phyloP scores from a whole-genome alignment of 1,140 invertebrate genomes.

The Panagrolaimus sp. region DNA sequence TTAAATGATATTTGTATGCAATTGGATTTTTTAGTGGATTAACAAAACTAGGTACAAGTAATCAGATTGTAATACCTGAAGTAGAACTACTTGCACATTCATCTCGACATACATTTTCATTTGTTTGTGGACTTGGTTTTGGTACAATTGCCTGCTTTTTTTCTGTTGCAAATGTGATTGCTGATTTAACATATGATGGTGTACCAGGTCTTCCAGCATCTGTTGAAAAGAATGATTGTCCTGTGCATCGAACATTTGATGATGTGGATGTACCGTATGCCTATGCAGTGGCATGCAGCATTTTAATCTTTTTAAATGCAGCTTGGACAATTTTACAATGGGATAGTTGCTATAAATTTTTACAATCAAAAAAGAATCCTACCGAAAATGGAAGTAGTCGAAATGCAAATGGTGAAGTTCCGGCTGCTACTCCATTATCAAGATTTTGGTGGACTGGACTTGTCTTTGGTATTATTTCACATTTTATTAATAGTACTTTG shows the following conservation, averaged over 20 bases:
- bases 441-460: constrained; percentile 3
- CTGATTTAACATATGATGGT: not conserved
- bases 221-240: not conserved
- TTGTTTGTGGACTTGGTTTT: constrained; percentile 11
- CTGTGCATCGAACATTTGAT: not conserved
- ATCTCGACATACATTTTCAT: not conserved
- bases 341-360: constrained; percentile 1
- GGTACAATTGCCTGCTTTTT: constrained; percentile 7
- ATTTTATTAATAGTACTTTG: not conserved
- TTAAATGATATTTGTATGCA: not conserved
- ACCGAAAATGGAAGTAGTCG: no score
- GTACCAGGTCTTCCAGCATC: not conserved
- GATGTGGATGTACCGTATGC: constrained; percentile 14
- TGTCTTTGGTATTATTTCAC: constrained; percentile 11
- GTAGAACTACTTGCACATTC: not conserved
- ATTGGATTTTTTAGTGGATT: not conserved
- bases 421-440: not conserved
- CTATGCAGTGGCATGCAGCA: not conserved
- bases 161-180: not conserved
- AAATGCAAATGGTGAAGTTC: no score
- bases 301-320: not conserved
- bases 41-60: not conserved
- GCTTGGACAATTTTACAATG: constrained; percentile 2
- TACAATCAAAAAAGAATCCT: not conserved
- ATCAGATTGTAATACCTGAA: not conserved